Percentiles rank a stretch among this genome's conserved stretches.
Conservation (phyloP, 1,140 invertebrate genomes). For the Pachyrhynchus sulphureomaculatus region DNA sequence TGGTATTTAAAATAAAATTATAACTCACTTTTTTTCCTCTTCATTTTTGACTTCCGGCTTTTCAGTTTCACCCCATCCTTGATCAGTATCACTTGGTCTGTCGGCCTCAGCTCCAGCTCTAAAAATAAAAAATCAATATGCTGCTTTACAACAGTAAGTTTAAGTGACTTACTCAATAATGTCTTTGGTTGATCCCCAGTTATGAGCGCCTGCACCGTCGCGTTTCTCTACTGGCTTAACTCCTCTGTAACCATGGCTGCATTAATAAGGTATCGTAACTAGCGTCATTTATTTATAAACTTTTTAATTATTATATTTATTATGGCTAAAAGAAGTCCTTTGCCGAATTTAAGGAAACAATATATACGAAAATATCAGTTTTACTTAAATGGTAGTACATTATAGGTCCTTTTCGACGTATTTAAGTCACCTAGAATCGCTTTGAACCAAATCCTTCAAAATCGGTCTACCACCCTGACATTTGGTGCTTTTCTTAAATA, state of each 20-base stretch:
- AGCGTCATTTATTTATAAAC: conserved; percentile 10
- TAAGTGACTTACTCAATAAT: conserved; percentile 71
- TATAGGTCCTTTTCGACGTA: too few relatives aligned
- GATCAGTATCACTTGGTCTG: conserved; percentile 42
- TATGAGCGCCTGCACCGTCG: conserved; percentile 90
- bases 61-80: conserved; percentile 53
- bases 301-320: not conserved
- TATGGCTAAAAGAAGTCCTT: not conserved
- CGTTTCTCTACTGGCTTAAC: conserved; percentile 92
- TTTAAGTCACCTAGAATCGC: too few relatives aligned
- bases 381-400: too few relatives aligned
- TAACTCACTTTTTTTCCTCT: conserved; percentile 46
- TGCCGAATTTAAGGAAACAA: not conserved
- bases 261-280: conserved; percentile 48
- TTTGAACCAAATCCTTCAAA: too few relatives aligned
- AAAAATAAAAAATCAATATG: conserved; percentile 17
- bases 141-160: conserved; percentile 8
- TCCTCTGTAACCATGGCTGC: conserved; percentile 67
- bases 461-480: too few relatives aligned
- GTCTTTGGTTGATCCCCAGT: conserved; percentile 93
- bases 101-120: conserved; percentile 43
- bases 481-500: too few relatives aligned
- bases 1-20: too few relatives aligned
- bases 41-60: conserved; percentile 52
- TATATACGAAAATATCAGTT: too few relatives aligned